Evolutionary conservation across 1,140 invertebrate species (phyloP).

Genomic region (Leptestheria dahalacensis): DNA sequence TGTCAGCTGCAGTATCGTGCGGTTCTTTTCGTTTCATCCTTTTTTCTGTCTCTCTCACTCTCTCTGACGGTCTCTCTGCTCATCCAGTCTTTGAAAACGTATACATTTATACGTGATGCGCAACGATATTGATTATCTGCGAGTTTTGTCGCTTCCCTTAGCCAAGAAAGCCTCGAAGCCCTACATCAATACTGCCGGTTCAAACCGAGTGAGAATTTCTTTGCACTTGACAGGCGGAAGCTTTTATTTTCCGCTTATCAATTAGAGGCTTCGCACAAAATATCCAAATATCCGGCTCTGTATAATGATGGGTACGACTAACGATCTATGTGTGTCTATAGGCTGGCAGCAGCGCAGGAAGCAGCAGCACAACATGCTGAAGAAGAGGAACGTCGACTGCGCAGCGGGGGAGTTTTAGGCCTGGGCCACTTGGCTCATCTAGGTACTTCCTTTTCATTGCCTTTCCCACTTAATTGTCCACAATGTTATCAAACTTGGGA

Average conservation of each 20-base stretch:
- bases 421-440: conserved; percentile 16
- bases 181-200: too few species aligned
- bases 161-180: too few species aligned
- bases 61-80: too few species aligned
- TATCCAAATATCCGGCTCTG: too few species aligned
- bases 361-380: conserved; percentile 21
- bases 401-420: conserved; percentile 18
- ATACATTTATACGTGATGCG: neutral
- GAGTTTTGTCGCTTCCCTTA: neutral
- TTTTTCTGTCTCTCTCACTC: too few species aligned
- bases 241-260: conserved; percentile 11
- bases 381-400: conserved; percentile 17
- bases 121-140: neutral
- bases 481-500: too few species aligned
- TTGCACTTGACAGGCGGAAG: neutral
- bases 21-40: too few species aligned
- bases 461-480: neutral
- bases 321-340: conserved; percentile 3
- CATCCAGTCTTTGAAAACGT: too few species aligned
- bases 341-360: conserved; percentile 23
- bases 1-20: too few species aligned
- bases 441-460: conserved; percentile 1
- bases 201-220: neutral
- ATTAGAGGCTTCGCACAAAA: too few species aligned
- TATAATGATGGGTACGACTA: neutral